phyloP scores from a whole-genome alignment of 2,113 vertebrate genomes.

The Callaeas wilsoni region DNA sequence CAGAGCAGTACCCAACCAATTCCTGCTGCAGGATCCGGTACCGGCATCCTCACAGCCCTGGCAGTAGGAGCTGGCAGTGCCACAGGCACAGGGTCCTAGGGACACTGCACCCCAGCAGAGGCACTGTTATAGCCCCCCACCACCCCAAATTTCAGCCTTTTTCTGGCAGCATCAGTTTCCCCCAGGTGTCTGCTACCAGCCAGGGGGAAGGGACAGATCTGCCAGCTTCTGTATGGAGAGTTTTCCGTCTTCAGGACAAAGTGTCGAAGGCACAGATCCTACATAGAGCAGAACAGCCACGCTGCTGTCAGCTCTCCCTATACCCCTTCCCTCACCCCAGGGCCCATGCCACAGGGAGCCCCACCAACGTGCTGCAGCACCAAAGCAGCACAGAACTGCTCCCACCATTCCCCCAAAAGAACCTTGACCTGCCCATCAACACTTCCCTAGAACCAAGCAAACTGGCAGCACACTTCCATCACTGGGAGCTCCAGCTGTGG shows the following conservation, averaged over 20 bases:
- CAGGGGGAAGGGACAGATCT: not conserved
- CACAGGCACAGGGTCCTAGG: too few relatives aligned
- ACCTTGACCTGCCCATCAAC: not conserved
- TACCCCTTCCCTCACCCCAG: not conserved
- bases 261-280: not conserved
- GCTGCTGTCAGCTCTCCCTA: fast-evolving
- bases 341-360: not conserved
- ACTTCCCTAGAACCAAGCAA: not conserved
- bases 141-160: not conserved
- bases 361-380: not conserved
- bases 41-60: not conserved
- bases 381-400: not conserved
- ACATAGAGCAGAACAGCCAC: not conserved
- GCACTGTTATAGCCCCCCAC: not conserved
- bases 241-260: not conserved
- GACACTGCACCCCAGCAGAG: not conserved
- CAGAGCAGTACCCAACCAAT: fast-evolving
- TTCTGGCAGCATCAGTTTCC: not conserved
- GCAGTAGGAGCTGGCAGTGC: not conserved
- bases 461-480: not conserved
- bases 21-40: fast-evolving
- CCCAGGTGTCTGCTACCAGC: not conserved
- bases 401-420: not conserved
- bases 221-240: not conserved
- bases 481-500: not conserved